Evolutionary conservation across 2,797 vertebrate species (phyloP), one percentile per base, ranked within the genome.

Genomic region (Heliangelus exortis): DNA sequence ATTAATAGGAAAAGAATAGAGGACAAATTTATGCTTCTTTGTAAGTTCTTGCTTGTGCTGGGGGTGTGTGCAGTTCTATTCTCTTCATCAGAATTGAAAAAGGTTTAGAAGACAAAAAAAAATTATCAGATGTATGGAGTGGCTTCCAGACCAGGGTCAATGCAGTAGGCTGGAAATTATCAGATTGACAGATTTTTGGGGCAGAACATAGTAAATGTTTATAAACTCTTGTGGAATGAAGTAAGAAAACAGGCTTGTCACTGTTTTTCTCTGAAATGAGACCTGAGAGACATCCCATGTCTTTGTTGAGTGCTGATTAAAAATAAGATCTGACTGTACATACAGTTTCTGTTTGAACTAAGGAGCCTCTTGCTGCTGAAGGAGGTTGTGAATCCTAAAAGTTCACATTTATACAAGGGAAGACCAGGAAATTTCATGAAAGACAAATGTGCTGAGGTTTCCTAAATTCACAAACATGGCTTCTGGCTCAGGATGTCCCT

Each of bases 401-500:
- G 10, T 62, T 91, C 22, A 62, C 6, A 13, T 84, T 61, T 66
- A 48, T 81, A 28, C 22, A 59, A 62, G 29, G 36, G 68, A 88
- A 81, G 54, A 39, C 13, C 43, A 77, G 72, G 36, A 4, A 76
- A 58, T 51, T 68, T 85, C 45, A 6, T 91, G 69, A 86, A 81
- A 91, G 50, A 50, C 18, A 63, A 80, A 55, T 86, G 51, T 58
- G 21, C 41, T 84, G 39, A 80, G 43, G 20, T 85, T 86, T 84
- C 34, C 51, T 87, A n/a, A 83, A 58, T 63, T 87, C 33, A 22
- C 31, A 77, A 33, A 41, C 18, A 5, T 36, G 61, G 9, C 22
- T 81, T 84, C 62, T 94, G 47, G 26, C 51, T 86, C n/a, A 77
- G 74, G 36, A 66, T 57, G 33, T 84, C 55, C n/a, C 53, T 75